Base-by-base conservation (phyloP, 2,888 invertebrate genomes). In the Schizaphis graminum region DNA sequence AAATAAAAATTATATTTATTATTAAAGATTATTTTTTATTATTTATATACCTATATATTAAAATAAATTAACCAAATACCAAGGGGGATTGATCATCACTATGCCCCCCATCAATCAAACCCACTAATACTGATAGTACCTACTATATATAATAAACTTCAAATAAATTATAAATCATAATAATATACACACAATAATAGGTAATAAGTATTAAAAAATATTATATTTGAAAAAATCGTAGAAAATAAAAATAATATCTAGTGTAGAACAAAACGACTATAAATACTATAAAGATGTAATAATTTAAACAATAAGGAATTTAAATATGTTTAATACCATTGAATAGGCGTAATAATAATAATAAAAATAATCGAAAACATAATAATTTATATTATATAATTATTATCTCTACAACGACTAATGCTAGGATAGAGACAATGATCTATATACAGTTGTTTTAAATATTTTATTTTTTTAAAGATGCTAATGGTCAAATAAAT, bases 401-500 rank as follows among this genome's bases (percentile, higher is more conserved):
- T 67, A 67, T 77, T 21, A 21, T 77, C 35, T 35, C 16, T 67
- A 35, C 28, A 35, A 77, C 8, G 35, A 35, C 77, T 35, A 21
- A 8, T 8, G 16, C 7, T 21, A 41, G 21, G 21, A n/a, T n/a
- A 1, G 3, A 77, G 35, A 77, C 35, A 35, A 77, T 35, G 7
- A 77, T 77, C 35, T 77, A 67, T 67, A 16, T 53, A 53, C 21
- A 67, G 2, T 67, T 67, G 7, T 35, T 35, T 77, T 77, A 16
- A 35, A 77, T 35, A 53, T 53, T 53, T 53, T 16, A 35, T 49
- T 21, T 90, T 92, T 94, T 94, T 89, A 87, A 95, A 94, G 93
- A 92, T 26, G 95, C 95, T 44, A 95, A 95, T 56, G 95, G 96
- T 90, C 96, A 97, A 56, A 96, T 98, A 89, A 96, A 97, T 95